Evolutionary conservation across 1,140 invertebrate genomes (phyloP).

Genomic region (Doryteuthis pealeii): DNA sequence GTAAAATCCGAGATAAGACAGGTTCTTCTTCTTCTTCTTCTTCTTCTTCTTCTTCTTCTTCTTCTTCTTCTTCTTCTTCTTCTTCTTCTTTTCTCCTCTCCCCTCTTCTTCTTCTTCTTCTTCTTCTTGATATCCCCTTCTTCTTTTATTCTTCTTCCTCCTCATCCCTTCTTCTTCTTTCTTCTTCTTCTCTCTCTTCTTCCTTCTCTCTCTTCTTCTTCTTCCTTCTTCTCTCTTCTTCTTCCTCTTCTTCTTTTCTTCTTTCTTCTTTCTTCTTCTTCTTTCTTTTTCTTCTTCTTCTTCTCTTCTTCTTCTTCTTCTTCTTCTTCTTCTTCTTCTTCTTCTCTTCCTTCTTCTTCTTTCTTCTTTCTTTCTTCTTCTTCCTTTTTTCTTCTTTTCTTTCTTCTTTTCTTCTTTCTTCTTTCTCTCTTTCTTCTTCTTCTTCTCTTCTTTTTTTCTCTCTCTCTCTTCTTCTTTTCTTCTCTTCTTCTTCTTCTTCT

Average conservation of each 20-base stretch:
- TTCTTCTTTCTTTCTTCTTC: neutral
- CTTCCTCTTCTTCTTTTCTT: neutral
- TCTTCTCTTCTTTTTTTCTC: neutral
- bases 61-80: too few species aligned
- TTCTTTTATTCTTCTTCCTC: too few species aligned
- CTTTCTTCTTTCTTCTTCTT: neutral
- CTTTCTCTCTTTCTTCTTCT: neutral
- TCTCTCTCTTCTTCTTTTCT: too few species aligned
- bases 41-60: too few species aligned
- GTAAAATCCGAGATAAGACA: too few species aligned
- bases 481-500: too few species aligned
- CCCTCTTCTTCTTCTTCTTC: too few species aligned
- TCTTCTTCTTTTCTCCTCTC: too few species aligned
- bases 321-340: conserved; percentile 1
- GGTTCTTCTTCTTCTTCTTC: too few species aligned
- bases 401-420: neutral
- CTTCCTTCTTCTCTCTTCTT: neutral
- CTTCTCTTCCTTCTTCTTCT: neutral
- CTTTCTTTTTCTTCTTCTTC: neutral
- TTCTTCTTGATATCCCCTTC: too few species aligned
- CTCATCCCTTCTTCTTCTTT: too few species aligned
- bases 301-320: conserved; percentile 9
- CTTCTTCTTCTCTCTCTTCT: too few species aligned
- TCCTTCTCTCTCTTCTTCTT: neutral
- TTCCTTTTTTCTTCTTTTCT: neutral